Conservation (phyloP, 2,113 vertebrate species). For the Hirundichthys speculiger region DNA sequence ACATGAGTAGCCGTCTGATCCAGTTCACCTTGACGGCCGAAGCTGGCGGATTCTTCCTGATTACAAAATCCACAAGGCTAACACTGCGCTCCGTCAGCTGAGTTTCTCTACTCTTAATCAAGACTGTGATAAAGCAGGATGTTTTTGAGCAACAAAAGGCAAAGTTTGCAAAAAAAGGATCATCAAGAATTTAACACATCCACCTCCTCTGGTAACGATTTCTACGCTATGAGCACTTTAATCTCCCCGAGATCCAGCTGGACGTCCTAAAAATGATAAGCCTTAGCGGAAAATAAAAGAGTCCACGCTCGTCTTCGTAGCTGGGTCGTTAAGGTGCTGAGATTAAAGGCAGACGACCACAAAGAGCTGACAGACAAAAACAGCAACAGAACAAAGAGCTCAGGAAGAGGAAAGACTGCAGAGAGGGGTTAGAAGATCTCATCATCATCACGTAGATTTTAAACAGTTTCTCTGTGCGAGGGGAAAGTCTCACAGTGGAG, state of each 20-base stretch:
- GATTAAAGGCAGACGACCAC: constrained; percentile 23
- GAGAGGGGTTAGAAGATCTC: constrained; percentile 52
- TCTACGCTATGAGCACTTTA: too few species aligned
- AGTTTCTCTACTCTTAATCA: constrained; percentile 3
- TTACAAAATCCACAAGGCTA: constrained; percentile 37
- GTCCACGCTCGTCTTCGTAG: constrained; percentile 21
- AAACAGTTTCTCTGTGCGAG: too few species aligned
- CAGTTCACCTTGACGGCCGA: constrained; percentile 49
- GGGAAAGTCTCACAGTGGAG: too few species aligned
- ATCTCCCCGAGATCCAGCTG: too few species aligned
- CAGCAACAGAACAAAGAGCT: constrained; percentile 6
- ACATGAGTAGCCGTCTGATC: constrained; percentile 38
- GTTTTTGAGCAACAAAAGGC: constrained; percentile 1
- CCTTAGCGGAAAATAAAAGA: too few species aligned
- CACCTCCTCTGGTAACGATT: too few species aligned
- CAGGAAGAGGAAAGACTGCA: constrained; percentile 30
- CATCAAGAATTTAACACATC: constrained; percentile 5
- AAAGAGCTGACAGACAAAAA: constrained; percentile 27
- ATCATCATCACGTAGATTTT: too few species aligned
- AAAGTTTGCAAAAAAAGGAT: constrained; percentile 14
- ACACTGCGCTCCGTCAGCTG: constrained; percentile 9
- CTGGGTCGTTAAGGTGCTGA: constrained; percentile 33
- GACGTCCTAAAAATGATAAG: too few species aligned
- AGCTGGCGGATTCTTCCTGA: constrained; percentile 34
- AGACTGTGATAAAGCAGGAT: background rate